Base-by-base conservation (phyloP, 2,797 vertebrate genomes). In the Lates japonicus region DNA sequence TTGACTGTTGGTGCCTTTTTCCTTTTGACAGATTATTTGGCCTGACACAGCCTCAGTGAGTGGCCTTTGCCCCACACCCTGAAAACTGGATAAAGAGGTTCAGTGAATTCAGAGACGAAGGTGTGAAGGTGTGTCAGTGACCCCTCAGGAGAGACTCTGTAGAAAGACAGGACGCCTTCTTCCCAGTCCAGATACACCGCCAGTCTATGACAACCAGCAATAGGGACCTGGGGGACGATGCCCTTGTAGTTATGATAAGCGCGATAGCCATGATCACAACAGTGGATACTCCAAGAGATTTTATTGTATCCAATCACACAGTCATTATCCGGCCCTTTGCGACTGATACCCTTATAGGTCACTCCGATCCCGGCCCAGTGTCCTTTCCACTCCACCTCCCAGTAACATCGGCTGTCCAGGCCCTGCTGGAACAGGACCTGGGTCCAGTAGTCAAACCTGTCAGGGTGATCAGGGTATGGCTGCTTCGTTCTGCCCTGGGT, bases 81-180 rank as follows among this genome's bases (percentile, higher is more conserved):
- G 29, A 76, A 72, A 2, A 41, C 4, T 25, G 74, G 80, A 35
- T 67, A 39, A 7, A 82, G 63, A 1, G 80, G 69, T 22, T 74
- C 14, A 0, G 70, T 70, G 76, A 83, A 79, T 5, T 16, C 42
- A 42, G 33, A n/a, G 33, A 14, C 4, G 49, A 79, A 79, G 55
- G 76, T 78, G 81, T 78, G 17, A 22, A 80, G 55, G 68, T 83
- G 81, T 46, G 77, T 65, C 31, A 80, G 69, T 1, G 68, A 83
- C 48, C 55, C 7, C 39, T 9, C 22, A 33, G 35, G 19, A 29
- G 62, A 84, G 25, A 80, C 73, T 59, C 63, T 76, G 69, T 84
- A 84, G 63, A 76, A 84, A 44, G 73, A 84, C 68, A 84, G 39
- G 20, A 73, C 25, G 29, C 77, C 77, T 0, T 39, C 73, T 7